Conservation (phyloP, 2,113 vertebrate species). For the Ciconia stormi region DNA sequence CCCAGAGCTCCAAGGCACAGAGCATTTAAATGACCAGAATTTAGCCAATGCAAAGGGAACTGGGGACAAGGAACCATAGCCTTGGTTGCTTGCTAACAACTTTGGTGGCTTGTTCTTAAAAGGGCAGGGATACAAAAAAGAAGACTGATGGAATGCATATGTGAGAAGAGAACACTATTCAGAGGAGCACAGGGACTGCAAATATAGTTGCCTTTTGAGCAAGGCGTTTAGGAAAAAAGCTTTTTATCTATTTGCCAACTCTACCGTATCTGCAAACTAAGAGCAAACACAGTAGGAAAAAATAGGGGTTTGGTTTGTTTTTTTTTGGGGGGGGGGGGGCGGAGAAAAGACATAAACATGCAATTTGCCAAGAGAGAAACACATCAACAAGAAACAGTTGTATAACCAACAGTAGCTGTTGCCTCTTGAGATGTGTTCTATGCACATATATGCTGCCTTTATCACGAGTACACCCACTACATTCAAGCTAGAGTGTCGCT, state of each 20-base stretch:
- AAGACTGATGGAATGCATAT: slow-evolving; percentile 31
- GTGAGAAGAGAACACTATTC: neutral
- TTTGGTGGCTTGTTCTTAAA: slow-evolving; percentile 58
- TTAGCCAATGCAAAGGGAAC: slow-evolving; percentile 40
- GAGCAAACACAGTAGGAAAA: neutral
- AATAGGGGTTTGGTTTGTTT: neutral
- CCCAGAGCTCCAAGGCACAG: slow-evolving; percentile 32
- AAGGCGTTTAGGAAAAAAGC: neutral
- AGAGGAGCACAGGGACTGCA: neutral
- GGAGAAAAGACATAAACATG: neutral
- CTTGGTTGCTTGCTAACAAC: slow-evolving; percentile 14
- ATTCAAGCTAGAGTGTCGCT: neutral
- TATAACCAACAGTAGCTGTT: neutral
- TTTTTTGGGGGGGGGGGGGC: neutral
- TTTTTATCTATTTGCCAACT: neutral
- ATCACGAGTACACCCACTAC: neutral
- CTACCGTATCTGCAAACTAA: neutral
- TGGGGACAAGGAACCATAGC: slow-evolving; percentile 35
- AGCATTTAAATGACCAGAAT: slow-evolving; percentile 22
- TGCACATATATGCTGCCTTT: neutral
- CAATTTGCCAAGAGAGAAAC: neutral
- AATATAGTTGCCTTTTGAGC: neutral
- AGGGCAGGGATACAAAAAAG: slow-evolving; percentile 21
- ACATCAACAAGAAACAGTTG: neutral
- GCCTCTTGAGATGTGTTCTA: neutral